These are phyloP conservation scores for Boleophthalmus pectinirostris DNA, from an alignment of 2,113 vertebrate genomes.

Conservation along the genomic window DNA sequence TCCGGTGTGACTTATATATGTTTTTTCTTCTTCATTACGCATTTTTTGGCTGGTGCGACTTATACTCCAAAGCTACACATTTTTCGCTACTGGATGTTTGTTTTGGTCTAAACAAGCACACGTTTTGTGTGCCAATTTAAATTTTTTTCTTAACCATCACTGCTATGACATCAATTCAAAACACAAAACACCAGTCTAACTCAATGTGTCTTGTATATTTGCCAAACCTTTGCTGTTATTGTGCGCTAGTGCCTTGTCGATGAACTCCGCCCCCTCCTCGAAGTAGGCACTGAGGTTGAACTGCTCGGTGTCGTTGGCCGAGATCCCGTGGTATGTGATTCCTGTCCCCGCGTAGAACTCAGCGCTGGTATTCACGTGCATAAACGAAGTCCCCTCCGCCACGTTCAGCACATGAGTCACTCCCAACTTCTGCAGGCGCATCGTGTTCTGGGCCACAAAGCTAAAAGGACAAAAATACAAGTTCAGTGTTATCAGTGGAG, in stretches of 20 bases:
- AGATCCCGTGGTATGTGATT: constrained; percentile 93
- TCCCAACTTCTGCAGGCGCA: constrained; percentile 87
- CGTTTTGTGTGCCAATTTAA: no score
- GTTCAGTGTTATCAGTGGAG: neutral
- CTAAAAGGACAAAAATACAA: constrained; percentile 58
- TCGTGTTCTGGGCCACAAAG: constrained; percentile 92
- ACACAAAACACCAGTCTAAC: neutral
- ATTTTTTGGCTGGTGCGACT: no score
- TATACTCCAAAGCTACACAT: no score
- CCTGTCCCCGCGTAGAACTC: constrained; percentile 91
- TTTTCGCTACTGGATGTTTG: no score
- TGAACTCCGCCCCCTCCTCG: constrained; percentile 94
- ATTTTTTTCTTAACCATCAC: no score
- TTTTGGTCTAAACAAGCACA: no score
- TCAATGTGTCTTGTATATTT: neutral
- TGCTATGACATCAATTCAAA: neutral
- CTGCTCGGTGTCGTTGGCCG: constrained; percentile 90
- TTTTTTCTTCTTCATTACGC: no score
- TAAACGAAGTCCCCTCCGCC: constrained; percentile 96
- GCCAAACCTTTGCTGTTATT: constrained; percentile 87
- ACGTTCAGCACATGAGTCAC: constrained; percentile 95
- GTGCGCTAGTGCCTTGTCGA: constrained; percentile 90
- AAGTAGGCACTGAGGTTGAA: constrained; percentile 96
- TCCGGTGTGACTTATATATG: no score
- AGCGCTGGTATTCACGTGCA: constrained; percentile 97